These are phyloP conservation scores for Goniozus legneri DNA, from an alignment of 1,140 invertebrate species.

Conservation along the genomic window DNA sequence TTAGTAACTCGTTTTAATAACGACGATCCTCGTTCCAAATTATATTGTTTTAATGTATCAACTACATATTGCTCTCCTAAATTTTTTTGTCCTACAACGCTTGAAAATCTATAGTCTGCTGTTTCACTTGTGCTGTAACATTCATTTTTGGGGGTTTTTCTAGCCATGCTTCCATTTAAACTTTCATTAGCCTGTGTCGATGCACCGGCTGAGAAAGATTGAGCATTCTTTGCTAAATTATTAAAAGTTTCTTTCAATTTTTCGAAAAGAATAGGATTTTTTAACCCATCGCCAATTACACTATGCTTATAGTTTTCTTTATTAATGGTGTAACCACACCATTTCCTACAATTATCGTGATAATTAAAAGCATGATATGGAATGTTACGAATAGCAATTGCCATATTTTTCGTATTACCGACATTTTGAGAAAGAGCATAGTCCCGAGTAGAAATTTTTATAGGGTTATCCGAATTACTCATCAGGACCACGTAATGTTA, in stretches of 20 bases:
- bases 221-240: conserved; percentile 9
- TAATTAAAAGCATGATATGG: too few relatives aligned
- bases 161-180: conserved; percentile 3
- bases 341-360: too few relatives aligned
- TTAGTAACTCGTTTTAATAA: background rate
- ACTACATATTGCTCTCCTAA: conserved; percentile 1
- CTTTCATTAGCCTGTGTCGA: conserved; percentile 8
- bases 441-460: too few relatives aligned
- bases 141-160: conserved; percentile 4
- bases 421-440: too few relatives aligned
- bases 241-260: conserved; percentile 4
- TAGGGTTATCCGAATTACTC: too few relatives aligned
- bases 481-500: too few relatives aligned
- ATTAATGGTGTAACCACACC: background rate
- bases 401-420: too few relatives aligned
- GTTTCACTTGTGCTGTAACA: conserved; percentile 2
- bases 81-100: conserved; percentile 1
- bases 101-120: background rate
- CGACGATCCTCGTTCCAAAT: conserved; percentile 9
- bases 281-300: background rate
- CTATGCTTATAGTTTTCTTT: conserved; percentile 10
- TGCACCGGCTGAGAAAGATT: conserved; percentile 2
- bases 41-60: conserved; percentile 5
- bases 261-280: background rate
- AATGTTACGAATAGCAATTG: too few relatives aligned